Base-by-base conservation (phyloP, 2,797 vertebrate species). In the Psittacula echo region DNA sequence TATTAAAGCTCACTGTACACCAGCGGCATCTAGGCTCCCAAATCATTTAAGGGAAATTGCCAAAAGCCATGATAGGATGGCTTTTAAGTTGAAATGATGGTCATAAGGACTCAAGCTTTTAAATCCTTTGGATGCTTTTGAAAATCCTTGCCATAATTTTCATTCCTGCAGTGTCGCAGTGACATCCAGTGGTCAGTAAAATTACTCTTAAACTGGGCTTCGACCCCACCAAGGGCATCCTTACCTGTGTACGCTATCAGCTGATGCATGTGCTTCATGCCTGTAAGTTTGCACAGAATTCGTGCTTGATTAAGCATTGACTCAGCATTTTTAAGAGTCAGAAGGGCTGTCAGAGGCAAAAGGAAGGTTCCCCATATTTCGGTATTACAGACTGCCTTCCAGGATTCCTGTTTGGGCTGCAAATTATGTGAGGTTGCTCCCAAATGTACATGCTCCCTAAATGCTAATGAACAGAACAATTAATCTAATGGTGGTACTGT, bases 121-220 rank as follows among this genome's bases (percentile, higher is more conserved):
- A 86, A 88, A 82, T 45, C 47, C n/a, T 91, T 81, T 18, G 50
- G 54, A 76, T 44, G 47, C 32, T 87, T 95, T 87, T 53, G 71
- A 79, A 95, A 92, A 90, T 45, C 62, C 42, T 76, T 34, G 23
- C 37, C 84, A 94, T 70, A 73, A 71, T 95, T 96, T 94, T 97
- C 89, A 79, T 86, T 97, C 95, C 93, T 90, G 87, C 77, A 96
- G 93, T 96, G 91, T 95, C 94, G 91, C 96, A 98, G 98, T 98
- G 98, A 98, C 98, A 98, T 98, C 98, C 97, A 98, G 98, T 98
- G 98, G 98, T 97, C 98, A 98, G 95, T 95, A 95, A 96, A 91
- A 96, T 97, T 97, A 97, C 95, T 96, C 97, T 94, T 95, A 16
- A 97, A 92, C 79, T 95, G 90, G 91, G n/a, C 61, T 93, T 89